Percentiles rank a stretch among this genome's conserved stretches.
Evolutionary conservation across 2,113 vertebrate genomes (phyloP).

Genomic region (Corapipo altera): DNA sequence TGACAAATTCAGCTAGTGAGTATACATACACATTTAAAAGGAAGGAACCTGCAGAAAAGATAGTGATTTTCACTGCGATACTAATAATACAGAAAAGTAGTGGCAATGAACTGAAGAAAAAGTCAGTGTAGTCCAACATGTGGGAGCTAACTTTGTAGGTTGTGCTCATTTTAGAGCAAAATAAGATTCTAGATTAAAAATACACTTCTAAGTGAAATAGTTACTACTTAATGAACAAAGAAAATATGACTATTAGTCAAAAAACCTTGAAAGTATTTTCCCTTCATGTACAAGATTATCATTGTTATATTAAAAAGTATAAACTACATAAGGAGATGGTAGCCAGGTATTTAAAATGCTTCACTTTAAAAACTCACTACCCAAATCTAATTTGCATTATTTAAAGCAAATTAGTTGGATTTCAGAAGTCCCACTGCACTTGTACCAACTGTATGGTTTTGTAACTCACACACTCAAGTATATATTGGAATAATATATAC

Average conservation of each 20-base stretch:
- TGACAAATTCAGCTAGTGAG: neutral
- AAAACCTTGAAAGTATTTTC: neutral
- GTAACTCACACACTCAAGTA: neutral
- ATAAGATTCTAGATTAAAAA: neutral
- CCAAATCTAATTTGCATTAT: neutral
- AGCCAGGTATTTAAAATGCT: neutral
- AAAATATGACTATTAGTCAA: neutral
- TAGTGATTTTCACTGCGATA: no score
- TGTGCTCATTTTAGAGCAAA: neutral
- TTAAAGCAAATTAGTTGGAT: neutral
- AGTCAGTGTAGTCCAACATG: neutral
- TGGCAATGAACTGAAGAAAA: neutral
- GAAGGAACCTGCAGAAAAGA: neutral
- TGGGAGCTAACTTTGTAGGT: neutral
- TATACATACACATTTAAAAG: neutral
- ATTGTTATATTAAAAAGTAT: neutral
- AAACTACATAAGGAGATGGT: neutral
- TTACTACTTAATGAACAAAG: neutral
- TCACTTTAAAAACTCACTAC: neutral
- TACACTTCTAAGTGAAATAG: neutral
- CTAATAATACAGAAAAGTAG: neutral
- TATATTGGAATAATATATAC: neutral
- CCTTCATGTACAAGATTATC: neutral
- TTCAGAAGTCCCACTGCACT: neutral
- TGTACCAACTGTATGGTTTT: neutral